These are phyloP conservation scores for Rhopalosiphum padi DNA, from an alignment of 1,140 invertebrate species.

Conservation along the genomic window DNA sequence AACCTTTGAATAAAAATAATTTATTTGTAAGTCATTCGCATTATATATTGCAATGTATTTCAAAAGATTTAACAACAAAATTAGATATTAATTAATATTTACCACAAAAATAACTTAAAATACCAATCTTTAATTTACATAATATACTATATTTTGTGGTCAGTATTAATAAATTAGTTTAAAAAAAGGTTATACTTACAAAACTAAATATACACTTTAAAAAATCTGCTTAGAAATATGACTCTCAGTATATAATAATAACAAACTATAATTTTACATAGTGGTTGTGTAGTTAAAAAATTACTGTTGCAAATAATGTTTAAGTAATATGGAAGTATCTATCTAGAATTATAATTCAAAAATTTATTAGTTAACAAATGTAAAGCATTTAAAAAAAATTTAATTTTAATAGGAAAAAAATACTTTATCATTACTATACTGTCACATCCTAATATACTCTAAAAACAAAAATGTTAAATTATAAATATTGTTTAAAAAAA, in stretches of 20 bases:
- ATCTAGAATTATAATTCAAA: background rate
- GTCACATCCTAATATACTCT: background rate
- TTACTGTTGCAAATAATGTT: background rate
- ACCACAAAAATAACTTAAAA: background rate
- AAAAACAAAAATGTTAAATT: background rate
- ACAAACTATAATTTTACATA: background rate
- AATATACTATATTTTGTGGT: slow-evolving; percentile 7
- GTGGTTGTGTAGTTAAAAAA: background rate
- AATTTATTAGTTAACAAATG: background rate
- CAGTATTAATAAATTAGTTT: background rate
- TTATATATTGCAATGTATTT: slow-evolving; percentile 41
- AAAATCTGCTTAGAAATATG: background rate
- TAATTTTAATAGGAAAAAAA: background rate
- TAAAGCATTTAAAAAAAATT: background rate
- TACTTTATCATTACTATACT: background rate
- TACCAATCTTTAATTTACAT: background rate
- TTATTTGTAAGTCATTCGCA: slow-evolving; percentile 33
- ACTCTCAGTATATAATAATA: background rate
- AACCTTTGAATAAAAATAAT: slow-evolving; percentile 42
- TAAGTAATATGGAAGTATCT: background rate
- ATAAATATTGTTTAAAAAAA: background rate
- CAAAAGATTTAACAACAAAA: slow-evolving; percentile 34
- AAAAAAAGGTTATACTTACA: background rate
- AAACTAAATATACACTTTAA: background rate
- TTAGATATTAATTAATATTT: slow-evolving; percentile 7